phyloP scores from a whole-genome alignment of 53 echinoderm and acorn worm genomes.

The Arbacia lixula region DNA sequence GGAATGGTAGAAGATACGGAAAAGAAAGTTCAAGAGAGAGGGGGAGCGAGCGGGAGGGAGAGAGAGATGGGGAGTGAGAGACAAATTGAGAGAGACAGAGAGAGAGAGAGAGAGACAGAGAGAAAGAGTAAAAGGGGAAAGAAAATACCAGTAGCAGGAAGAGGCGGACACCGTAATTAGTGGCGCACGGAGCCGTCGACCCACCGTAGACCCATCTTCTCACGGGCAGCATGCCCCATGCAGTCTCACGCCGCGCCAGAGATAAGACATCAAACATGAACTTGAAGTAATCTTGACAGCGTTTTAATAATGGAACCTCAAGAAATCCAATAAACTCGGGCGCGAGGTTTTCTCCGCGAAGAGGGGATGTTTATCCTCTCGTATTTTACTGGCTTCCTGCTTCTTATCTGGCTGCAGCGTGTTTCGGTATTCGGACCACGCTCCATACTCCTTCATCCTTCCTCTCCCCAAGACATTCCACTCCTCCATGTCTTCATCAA shows the following conservation, averaged over 20 bases:
- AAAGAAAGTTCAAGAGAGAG: background rate
- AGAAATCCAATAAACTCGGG: conserved; percentile 15
- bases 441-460: too few species aligned
- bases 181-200: background rate
- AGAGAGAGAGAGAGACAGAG: background rate
- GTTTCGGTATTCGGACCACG: background rate
- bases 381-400: background rate
- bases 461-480: too few species aligned
- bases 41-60: background rate
- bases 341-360: conserved; percentile 18
- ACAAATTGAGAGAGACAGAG: too few species aligned
- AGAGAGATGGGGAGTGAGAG: background rate
- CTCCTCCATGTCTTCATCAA: too few species aligned
- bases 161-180: background rate
- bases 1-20: too few species aligned
- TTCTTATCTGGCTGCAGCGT: background rate
- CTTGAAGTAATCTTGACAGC: conserved; percentile 18
- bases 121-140: background rate
- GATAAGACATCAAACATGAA: background rate
- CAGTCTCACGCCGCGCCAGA: background rate
- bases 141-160: background rate
- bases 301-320: conserved; percentile 35
- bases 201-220: background rate
- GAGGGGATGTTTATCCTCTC: background rate
- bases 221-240: background rate